These are phyloP conservation scores for Clistopyga incitator DNA, from an alignment of 2,888 invertebrate genomes.

Conservation along the genomic window DNA sequence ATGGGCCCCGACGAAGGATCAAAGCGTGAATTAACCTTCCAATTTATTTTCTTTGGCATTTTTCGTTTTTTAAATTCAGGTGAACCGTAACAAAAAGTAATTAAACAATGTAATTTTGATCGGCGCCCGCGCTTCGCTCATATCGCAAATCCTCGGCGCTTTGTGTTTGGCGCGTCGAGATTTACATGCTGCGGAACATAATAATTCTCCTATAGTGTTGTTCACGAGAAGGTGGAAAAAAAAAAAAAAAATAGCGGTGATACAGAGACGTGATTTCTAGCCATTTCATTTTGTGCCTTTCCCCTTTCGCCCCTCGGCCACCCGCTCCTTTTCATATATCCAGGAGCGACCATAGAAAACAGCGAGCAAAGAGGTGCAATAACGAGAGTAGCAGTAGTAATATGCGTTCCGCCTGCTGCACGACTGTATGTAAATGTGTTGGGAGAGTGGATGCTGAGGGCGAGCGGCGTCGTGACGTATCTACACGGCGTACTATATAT, in stretches of 20 bases:
- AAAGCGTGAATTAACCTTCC: neutral
- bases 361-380: conserved; percentile 55
- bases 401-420: conserved; percentile 55
- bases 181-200: neutral
- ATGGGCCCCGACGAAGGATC: neutral
- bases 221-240: neutral
- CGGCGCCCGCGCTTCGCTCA: neutral
- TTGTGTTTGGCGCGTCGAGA: neutral
- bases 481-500: conserved; percentile 1
- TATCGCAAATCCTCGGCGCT: neutral
- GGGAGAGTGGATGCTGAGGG: neutral
- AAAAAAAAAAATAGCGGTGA: conserved; percentile 26
- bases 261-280: conserved; percentile 41
- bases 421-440: conserved; percentile 42
- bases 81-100: neutral
- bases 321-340: conserved; percentile 50
- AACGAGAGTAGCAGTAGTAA: conserved; percentile 59
- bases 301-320: neutral
- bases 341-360: conserved; percentile 48
- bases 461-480: conserved; percentile 48
- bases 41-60: too few relatives aligned
- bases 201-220: conserved; percentile 15
- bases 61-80: too few relatives aligned
- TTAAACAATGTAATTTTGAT: conserved; percentile 2
- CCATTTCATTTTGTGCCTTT: conserved; percentile 53